phyloP scores from a whole-genome alignment of 37 sponge, comb jelly and placozoan species.

The Beroe forskalii region DNA sequence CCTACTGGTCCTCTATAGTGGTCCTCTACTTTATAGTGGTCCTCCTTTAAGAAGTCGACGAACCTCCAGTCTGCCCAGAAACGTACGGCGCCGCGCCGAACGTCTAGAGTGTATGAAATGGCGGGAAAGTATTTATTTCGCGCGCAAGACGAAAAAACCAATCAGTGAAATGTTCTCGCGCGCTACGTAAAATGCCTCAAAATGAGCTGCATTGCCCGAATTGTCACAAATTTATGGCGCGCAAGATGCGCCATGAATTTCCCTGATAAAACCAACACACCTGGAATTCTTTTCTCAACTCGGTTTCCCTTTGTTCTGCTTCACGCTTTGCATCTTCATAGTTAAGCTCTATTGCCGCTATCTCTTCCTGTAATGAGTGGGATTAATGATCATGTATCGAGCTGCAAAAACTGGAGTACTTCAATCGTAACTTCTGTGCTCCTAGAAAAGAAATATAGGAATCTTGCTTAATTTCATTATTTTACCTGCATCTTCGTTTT shows the following conservation, averaged over 20 bases:
- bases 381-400: not conserved
- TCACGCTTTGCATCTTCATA: slow-evolving; percentile 10
- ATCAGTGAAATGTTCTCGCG: not conserved
- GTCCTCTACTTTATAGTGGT: too few relatives aligned
- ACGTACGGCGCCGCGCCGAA: too few relatives aligned
- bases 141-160: not conserved
- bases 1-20: too few relatives aligned
- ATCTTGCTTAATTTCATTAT: too few relatives aligned
- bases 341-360: slow-evolving; percentile 38
- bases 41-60: too few relatives aligned
- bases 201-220: not conserved
- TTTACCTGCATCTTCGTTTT: not conserved
- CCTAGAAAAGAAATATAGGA: too few relatives aligned
- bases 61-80: too few relatives aligned
- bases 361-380: slow-evolving; percentile 37
- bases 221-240: not conserved
- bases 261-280: not conserved
- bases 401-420: not conserved
- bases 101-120: too few relatives aligned
- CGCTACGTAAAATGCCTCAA: not conserved
- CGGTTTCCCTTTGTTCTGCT: not conserved
- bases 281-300: slow-evolving; percentile 47
- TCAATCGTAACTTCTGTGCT: not conserved
- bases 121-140: not conserved
- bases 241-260: not conserved